Conservation (phyloP, 2,888 invertebrate species). For the Harpalus rubripes region DNA sequence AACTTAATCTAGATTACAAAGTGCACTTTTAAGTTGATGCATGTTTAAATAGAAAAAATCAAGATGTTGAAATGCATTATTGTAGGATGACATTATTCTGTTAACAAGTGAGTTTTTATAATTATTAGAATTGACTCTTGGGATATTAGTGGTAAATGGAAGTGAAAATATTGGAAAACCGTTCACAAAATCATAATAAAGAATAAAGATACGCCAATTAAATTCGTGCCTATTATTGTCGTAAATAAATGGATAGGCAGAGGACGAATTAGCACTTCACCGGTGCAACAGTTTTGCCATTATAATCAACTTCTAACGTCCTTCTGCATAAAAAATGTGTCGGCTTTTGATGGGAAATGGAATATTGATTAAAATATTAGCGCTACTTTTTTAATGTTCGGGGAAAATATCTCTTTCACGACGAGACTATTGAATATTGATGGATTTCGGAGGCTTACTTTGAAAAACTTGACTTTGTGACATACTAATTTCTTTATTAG, state of each 20-base stretch:
- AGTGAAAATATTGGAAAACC: no score
- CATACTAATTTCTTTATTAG: constrained; percentile 41
- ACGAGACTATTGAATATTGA: constrained; percentile 49
- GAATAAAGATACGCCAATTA: no score
- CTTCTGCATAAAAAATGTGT: constrained; percentile 40
- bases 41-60: no score
- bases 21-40: no score
- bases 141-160: no score
- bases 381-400: constrained; percentile 54
- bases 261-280: neutral
- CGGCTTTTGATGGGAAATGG: constrained; percentile 33
- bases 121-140: no score
- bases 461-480: constrained; percentile 38
- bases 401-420: constrained; percentile 48
- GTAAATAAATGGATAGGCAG: neutral
- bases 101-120: no score
- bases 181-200: no score
- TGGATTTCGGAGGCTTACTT: constrained; percentile 37
- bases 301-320: constrained; percentile 43
- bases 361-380: constrained; percentile 61
- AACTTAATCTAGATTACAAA: no score
- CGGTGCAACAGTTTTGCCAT: constrained; percentile 67
- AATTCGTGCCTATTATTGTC: no score
- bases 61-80: no score
- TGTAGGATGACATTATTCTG: no score